Evolutionary conservation across 2,797 vertebrate genomes (phyloP).

Genomic region (Malacoctenus gilli): DNA sequence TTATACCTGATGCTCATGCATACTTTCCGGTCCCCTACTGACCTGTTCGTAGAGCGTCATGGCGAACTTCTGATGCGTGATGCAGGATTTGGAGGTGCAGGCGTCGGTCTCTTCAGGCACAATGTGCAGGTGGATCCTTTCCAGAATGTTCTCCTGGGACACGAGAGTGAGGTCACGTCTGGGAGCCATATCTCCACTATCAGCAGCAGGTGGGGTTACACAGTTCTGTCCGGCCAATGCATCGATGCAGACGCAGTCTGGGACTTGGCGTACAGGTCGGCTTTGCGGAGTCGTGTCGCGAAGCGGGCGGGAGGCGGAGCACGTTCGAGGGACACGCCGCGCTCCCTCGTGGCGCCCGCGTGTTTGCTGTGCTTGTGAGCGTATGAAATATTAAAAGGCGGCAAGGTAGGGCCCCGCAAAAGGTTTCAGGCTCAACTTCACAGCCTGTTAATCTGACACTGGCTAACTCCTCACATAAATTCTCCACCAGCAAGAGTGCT

Average conservation of each 20-base stretch:
- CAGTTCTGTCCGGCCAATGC: too few relatives aligned
- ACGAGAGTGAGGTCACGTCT: conserved; percentile 7
- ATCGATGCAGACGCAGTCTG: too few relatives aligned
- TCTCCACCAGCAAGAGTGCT: conserved; percentile 19
- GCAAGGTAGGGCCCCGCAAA: conserved; percentile 40
- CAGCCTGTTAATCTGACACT: conserved; percentile 57
- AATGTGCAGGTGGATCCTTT: conserved; percentile 94
- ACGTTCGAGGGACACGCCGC: conserved; percentile 14
- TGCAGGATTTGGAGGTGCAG: conserved; percentile 95
- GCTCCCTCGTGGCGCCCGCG: conserved; percentile 18
- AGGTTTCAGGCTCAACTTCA: conserved; percentile 52
- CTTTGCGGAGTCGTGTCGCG: background rate
- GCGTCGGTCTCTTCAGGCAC: conserved; percentile 91
- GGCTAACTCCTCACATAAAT: conserved; percentile 50
- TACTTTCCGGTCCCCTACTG: conserved; percentile 19
- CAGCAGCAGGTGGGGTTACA: too few relatives aligned
- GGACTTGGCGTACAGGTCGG: too few relatives aligned
- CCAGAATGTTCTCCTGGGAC: conserved; percentile 93
- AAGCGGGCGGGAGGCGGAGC: conserved; percentile 20
- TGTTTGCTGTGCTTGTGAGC: conserved; percentile 40
- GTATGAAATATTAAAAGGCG: conserved; percentile 66
- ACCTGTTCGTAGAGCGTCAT: conserved; percentile 99
- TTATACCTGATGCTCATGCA: background rate
- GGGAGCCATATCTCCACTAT: too few relatives aligned
- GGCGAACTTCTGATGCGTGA: conserved; percentile 98